A percentile compares a stretch with the other conserved stretches of the same genome.
These are phyloP conservation scores for Rhincodon typus DNA, from an alignment of 2,797 vertebrate genomes.

Conservation along the genomic window DNA sequence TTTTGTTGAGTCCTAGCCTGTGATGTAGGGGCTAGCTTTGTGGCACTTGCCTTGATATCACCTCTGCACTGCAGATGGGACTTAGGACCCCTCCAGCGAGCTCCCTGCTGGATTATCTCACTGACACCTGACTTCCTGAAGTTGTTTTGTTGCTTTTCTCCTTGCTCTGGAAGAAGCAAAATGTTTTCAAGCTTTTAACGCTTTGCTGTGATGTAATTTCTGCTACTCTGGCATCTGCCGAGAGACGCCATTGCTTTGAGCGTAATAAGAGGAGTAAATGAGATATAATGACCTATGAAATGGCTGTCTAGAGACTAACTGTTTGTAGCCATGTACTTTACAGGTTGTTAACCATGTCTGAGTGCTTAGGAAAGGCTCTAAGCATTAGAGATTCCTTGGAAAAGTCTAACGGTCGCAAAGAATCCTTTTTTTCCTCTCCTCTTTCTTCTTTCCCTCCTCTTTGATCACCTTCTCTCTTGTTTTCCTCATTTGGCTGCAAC, in stretches of 20 bases:
- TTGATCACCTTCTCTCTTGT: background rate
- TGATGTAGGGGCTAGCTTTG: background rate
- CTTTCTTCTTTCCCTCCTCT: background rate
- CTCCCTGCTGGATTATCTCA: background rate
- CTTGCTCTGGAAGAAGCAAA: background rate
- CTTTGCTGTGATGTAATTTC: background rate
- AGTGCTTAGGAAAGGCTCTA: background rate
- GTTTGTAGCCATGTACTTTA: background rate
- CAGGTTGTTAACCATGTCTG: background rate
- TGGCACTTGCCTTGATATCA: background rate
- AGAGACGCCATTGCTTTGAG: background rate
- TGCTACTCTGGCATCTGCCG: background rate
- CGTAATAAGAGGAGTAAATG: background rate
- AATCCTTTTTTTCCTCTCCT: background rate
- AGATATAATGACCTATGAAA: background rate
- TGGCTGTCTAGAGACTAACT: background rate
- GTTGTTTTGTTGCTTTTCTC: background rate
- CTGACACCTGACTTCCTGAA: background rate
- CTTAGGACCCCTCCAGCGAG: background rate
- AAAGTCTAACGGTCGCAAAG: background rate
- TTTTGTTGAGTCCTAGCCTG: background rate
- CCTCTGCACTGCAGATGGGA: background rate
- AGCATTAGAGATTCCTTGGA: background rate
- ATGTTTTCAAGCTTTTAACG: background rate
- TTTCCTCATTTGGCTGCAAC: no score